Evolutionary conservation across 2,888 invertebrate species (phyloP), one percentile per base, ranked within the genome.

Genomic region (Hydrotaea cyrtoneurina): DNA sequence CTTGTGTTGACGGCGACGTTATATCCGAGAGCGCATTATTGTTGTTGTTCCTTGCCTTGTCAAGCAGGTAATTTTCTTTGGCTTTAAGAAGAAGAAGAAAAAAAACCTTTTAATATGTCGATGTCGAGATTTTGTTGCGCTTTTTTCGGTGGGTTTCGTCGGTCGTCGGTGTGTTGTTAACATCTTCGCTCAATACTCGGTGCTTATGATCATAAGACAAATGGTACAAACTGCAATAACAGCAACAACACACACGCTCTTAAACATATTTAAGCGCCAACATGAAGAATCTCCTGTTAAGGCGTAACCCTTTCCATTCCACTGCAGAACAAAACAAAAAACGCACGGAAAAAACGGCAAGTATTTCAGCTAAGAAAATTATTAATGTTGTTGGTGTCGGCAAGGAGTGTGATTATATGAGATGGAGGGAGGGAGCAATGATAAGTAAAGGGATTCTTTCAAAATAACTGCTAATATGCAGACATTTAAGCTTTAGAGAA

Each of bases 41-140:
- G 23, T 53, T 36, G 53, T 73, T 59, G 2, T 17, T 55, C 19
- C 10, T 73, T 55, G 11, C 11, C 76, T 79, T 82, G 86, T 85
- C 83, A 82, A 77, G 78, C 76, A 81, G 86, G 85, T 85, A 86
- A 86, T 85, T 86, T 83, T 86, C n/a, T 81, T 81, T 74, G 80
- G 80, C 75, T 77, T 85, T 46, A n/a, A n/a, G n/a, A n/a, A n/a
- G n/a, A n/a, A n/a, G n/a, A n/a, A n/a, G n/a, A n/a, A 64, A 66
- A 46, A 77, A 85, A 85, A 82, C 85, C 85, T 85, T 85, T 85
- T 82, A 85, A 85, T 80, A 85, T 85, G 79, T 82, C 79, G 77
- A 71, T 46, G 69, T 31, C 39, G 13, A 13, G 39, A 39, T 39
- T 39, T 31, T 31, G 31, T 43, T 66, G 57, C 19, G 5, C 23